Conservation (phyloP, 1,140 invertebrate species). For the Brachionus rubens region DNA sequence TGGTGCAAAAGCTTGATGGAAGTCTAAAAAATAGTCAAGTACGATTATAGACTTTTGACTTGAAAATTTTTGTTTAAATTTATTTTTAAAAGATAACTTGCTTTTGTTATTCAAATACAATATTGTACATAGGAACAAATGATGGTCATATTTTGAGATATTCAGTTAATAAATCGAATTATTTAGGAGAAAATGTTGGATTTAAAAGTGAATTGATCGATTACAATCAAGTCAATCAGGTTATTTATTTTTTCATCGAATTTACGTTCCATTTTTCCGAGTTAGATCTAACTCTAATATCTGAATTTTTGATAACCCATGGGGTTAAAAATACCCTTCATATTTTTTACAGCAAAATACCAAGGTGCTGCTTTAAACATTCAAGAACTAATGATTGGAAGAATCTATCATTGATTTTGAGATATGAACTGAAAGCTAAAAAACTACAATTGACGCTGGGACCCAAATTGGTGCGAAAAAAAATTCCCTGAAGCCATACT, state of each 20-base stretch:
- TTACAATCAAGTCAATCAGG: not conserved
- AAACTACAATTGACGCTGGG: no score
- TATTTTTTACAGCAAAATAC: no score
- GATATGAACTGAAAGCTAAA: no score
- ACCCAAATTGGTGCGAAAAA: no score
- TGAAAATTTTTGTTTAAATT: not conserved
- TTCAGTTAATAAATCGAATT: conserved; percentile 42
- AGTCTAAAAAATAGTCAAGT: conserved; percentile 22
- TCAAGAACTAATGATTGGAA: no score
- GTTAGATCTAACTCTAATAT: no score
- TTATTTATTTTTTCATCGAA: conserved; percentile 15
- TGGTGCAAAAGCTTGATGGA: not conserved
- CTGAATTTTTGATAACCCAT: no score
- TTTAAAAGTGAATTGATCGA: conserved; percentile 43
- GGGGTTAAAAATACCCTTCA: no score
- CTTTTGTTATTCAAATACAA: conserved; percentile 27
- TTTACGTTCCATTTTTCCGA: no score
- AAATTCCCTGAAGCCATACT: no score
- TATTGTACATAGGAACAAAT: conserved; percentile 13
- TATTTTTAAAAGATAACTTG: not conserved
- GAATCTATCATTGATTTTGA: no score
- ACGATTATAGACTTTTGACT: not conserved
- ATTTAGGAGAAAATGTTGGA: conserved; percentile 14
- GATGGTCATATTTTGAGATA: conserved; percentile 38
- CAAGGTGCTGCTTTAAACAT: no score